These are phyloP conservation scores for Crossaster papposus DNA, from an alignment of 53 echinoderm and acorn worm species.

Conservation along the genomic window DNA sequence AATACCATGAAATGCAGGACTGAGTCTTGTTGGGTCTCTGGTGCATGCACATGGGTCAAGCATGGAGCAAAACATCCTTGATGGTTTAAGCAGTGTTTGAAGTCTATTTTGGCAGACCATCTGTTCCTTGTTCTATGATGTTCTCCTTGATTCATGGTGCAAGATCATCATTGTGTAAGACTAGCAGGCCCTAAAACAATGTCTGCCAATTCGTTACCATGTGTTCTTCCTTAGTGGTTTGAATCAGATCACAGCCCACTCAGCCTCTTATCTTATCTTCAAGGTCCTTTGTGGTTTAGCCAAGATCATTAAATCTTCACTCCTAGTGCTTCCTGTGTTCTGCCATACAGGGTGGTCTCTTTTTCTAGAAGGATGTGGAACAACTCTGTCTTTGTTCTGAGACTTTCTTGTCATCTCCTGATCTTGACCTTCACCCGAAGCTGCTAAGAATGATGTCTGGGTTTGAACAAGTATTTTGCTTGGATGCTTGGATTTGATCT, in stretches of 20 bases:
- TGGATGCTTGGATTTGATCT: not conserved
- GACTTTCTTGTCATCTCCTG: not conserved
- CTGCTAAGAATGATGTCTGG: not conserved
- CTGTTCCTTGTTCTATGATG: too few species aligned
- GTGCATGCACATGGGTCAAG: too few species aligned
- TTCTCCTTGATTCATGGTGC: not conserved
- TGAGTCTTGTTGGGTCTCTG: too few species aligned
- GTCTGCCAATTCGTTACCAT: not conserved
- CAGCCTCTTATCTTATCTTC: constrained; percentile 1
- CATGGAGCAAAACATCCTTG: too few species aligned
- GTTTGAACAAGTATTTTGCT: not conserved
- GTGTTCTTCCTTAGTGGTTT: not conserved
- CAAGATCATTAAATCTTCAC: not conserved
- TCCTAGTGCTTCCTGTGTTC: not conserved
- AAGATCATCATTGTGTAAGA: not conserved
- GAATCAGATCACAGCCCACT: not conserved
- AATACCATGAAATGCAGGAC: too few species aligned
- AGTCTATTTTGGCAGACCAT: too few species aligned
- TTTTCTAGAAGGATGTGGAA: not conserved
- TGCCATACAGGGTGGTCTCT: not conserved
- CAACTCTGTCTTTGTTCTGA: not conserved
- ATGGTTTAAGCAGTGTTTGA: too few species aligned
- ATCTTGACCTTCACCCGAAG: constrained; percentile 10
- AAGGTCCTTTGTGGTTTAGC: not conserved
- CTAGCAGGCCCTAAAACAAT: not conserved